Conservation (phyloP, 2,113 vertebrate species). For the Mormoops blainvillei region DNA sequence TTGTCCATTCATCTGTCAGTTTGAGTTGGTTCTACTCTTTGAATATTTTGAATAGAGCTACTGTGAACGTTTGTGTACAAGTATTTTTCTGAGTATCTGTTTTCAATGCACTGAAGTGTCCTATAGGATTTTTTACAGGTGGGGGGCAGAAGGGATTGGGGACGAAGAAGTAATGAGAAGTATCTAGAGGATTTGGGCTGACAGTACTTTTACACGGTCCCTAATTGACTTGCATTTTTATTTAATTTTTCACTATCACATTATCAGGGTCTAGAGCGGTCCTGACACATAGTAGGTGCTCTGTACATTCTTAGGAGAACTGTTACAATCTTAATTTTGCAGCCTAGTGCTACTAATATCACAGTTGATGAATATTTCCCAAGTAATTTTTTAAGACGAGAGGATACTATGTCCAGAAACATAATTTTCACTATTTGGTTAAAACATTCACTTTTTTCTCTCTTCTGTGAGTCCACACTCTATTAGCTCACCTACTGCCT, state of each 20-base stretch:
- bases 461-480: not conserved
- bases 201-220: not conserved
- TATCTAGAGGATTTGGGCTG: not conserved
- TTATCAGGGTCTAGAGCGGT: not conserved
- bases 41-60: not conserved
- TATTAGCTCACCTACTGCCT: not conserved
- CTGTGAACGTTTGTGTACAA: not conserved
- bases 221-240: not conserved
- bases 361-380: not conserved
- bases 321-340: not conserved
- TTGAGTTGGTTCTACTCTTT: not conserved
- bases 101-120: not conserved
- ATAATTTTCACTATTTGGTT: not conserved
- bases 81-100: not conserved
- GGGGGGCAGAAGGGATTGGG: rapidly evolving
- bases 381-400: not conserved
- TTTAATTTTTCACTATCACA: not conserved
- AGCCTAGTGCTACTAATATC: not conserved
- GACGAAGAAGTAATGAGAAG: not conserved
- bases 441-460: not conserved
- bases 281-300: not conserved
- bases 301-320: not conserved
- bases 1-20: not conserved
- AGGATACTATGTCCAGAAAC: not conserved
- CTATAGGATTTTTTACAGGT: not conserved